These are phyloP conservation scores for Mesochorus sp. DNA, from an alignment of 2,888 invertebrate genomes.

Conservation along the genomic window DNA sequence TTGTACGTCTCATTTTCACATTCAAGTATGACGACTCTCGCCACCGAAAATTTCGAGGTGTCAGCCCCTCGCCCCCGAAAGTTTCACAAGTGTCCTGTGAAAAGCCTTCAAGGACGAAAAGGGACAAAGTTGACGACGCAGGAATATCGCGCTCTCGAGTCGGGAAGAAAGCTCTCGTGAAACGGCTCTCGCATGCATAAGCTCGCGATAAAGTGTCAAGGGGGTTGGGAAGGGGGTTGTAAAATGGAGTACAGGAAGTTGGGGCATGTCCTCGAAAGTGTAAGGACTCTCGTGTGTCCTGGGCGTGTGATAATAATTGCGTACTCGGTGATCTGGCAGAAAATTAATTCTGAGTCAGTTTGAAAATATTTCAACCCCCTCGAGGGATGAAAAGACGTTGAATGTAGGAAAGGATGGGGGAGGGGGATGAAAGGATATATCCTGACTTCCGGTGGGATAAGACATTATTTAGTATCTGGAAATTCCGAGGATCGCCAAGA, in stretches of 20 bases:
- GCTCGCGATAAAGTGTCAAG: not conserved
- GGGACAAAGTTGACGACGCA: conserved; percentile 2
- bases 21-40: not conserved
- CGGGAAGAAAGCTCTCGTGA: conserved; percentile 27
- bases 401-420: no score
- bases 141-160: not conserved
- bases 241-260: no score
- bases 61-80: conserved; percentile 13
- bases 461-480: not conserved
- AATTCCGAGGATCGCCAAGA: not conserved
- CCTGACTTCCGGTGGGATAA: not conserved
- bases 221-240: not conserved
- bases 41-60: conserved; percentile 34
- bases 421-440: not conserved
- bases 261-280: no score
- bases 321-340: no score
- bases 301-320: no score
- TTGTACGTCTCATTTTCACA: not conserved
- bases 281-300: no score
- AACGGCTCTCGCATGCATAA: conserved; percentile 14
- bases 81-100: not conserved
- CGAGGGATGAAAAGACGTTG: no score
- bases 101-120: not conserved
- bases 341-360: no score
- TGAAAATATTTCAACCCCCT: no score